Percentiles rank a stretch among this genome's conserved stretches.
phyloP scores from a whole-genome alignment of 2,113 vertebrate genomes.

The Macheiramphus alcinus region DNA sequence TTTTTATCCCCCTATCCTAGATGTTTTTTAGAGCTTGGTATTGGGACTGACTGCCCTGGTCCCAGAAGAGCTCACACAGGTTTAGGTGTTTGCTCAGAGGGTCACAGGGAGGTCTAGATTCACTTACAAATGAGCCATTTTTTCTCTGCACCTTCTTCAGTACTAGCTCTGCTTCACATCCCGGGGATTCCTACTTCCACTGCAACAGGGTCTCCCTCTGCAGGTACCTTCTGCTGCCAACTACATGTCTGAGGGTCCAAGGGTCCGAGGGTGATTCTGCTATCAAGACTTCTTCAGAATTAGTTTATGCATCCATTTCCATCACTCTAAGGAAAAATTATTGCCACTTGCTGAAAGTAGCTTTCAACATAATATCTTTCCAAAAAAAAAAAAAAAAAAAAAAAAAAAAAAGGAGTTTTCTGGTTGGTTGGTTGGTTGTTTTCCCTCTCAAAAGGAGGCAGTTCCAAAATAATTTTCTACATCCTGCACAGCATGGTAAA shows the following conservation, averaged over 20 bases:
- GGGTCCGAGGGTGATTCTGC: background rate
- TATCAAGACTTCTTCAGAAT: background rate
- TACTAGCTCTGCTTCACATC: background rate
- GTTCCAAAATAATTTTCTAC: constrained; percentile 60
- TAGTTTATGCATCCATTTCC: background rate
- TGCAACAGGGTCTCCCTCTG: background rate
- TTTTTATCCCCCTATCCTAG: background rate
- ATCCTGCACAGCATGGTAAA: constrained; percentile 36
- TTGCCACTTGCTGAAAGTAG: background rate
- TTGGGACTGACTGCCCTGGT: background rate
- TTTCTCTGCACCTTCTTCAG: background rate
- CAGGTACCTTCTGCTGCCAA: background rate
- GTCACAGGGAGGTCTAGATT: background rate
- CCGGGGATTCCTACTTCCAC: background rate
- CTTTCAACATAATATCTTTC: background rate
- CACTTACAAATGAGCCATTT: accelerated
- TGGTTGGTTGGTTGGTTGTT: background rate
- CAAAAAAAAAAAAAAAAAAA: background rate
- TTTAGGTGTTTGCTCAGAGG: background rate
- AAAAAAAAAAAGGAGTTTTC: too few species aligned
- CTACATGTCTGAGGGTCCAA: accelerated
- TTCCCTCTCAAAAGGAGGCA: constrained; percentile 3
- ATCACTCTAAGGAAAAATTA: background rate
- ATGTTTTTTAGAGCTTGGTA: background rate
- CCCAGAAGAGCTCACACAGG: accelerated